Evolutionary conservation across 2,888 invertebrate genomes (phyloP).

Genomic region (Cyclophora albipunctata): DNA sequence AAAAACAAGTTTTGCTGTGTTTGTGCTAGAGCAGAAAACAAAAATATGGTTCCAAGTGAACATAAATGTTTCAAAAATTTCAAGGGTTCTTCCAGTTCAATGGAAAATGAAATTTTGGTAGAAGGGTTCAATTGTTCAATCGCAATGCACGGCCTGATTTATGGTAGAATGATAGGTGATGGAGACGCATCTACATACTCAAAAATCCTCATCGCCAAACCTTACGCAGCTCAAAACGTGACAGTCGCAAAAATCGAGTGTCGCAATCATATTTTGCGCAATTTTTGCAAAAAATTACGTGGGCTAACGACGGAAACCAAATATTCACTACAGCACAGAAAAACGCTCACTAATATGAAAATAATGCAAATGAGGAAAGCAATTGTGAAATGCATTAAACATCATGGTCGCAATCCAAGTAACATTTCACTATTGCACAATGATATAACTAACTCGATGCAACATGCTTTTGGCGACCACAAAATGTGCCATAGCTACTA

Average conservation of each 20-base stretch:
- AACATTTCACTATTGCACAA: background rate
- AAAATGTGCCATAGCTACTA: conserved; percentile 14
- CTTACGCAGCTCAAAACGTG: conserved; percentile 8
- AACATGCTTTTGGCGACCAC: conserved; percentile 28
- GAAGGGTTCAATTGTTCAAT: conserved; percentile 28
- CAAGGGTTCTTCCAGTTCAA: conserved; percentile 28
- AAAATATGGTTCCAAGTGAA: too few relatives aligned
- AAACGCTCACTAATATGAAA: conserved; percentile 9
- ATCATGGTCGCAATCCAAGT: background rate
- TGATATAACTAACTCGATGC: conserved; percentile 12
- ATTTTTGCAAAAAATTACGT: conserved; percentile 13
- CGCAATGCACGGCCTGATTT: conserved; percentile 24
- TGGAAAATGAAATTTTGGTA: conserved; percentile 34
- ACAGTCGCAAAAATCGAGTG: conserved; percentile 22
- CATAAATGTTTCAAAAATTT: conserved; percentile 36
- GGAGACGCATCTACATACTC: conserved; percentile 35
- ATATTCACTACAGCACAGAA: conserved; percentile 4
- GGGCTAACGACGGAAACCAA: conserved; percentile 12
- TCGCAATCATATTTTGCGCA: conserved; percentile 20
- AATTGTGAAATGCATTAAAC: conserved; percentile 4
- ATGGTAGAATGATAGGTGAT: conserved; percentile 29
- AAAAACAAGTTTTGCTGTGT: too few relatives aligned
- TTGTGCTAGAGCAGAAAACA: too few relatives aligned
- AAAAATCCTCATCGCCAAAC: conserved; percentile 7
- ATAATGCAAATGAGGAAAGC: conserved; percentile 13